A percentile compares a stretch with the other conserved stretches of the same genome.
These are phyloP conservation scores for Tychaedon coryphoeus DNA, from an alignment of 2,113 vertebrate species.

Conservation along the genomic window DNA sequence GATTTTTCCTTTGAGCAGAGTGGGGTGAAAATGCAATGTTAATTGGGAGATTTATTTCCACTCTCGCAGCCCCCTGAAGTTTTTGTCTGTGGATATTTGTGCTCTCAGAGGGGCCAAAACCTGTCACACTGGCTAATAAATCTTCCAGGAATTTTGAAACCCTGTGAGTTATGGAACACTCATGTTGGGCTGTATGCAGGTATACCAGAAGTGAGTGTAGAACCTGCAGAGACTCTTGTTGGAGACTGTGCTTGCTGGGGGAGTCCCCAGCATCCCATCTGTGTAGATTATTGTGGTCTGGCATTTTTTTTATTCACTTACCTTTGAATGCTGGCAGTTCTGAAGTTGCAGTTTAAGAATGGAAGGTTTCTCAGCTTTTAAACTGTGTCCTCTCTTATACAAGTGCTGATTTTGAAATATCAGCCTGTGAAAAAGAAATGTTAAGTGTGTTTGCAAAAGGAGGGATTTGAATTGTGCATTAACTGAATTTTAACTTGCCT, in stretches of 20 bases:
- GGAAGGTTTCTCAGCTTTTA: background rate
- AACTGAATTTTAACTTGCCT: background rate
- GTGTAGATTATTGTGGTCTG: background rate
- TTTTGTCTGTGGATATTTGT: background rate
- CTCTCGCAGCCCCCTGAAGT: too few species aligned
- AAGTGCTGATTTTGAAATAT: background rate
- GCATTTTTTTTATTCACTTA: background rate
- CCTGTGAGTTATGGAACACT: background rate
- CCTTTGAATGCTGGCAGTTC: background rate
- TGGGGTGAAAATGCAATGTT: background rate
- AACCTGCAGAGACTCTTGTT: background rate
- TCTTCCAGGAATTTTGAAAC: constrained; percentile 1
- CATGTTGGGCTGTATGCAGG: background rate
- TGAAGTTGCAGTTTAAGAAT: background rate
- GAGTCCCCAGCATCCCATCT: background rate
- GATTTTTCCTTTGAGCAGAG: background rate
- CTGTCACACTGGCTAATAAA: background rate
- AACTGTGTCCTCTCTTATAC: background rate
- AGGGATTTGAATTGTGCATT: background rate
- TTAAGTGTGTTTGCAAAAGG: background rate
- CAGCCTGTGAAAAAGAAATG: background rate
- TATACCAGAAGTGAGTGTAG: background rate
- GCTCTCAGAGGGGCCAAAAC: background rate
- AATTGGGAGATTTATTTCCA: background rate
- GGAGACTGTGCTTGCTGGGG: background rate